phyloP scores from a whole-genome alignment of 2,113 vertebrate species.

The Sus scrofa region T2T-Sscrofa CM000812.6:262965001-262965500 shows the following conservation, averaged over 20 bases:
- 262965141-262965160: too few relatives aligned
- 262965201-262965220: neutral
- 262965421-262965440: neutral
- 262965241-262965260: neutral
- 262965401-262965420: neutral
- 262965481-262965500: constrained; percentile 11
- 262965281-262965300: neutral
- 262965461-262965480: neutral
- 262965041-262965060: too few relatives aligned
- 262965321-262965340: neutral
- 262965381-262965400: neutral
- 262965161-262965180: too few relatives aligned
- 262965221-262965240: constrained; percentile 37
- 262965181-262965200: too few relatives aligned
- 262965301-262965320: neutral
- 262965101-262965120: too few relatives aligned
- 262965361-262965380: neutral
- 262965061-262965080: too few relatives aligned
- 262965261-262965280: neutral
- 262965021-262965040: too few relatives aligned
- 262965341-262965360: neutral
- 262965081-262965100: too few relatives aligned
- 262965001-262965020: too few relatives aligned
- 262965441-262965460: neutral
- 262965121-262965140: too few relatives aligned